phyloP scores from a whole-genome alignment of 2,113 vertebrate genomes.

The Glaucomys volans region DNA sequence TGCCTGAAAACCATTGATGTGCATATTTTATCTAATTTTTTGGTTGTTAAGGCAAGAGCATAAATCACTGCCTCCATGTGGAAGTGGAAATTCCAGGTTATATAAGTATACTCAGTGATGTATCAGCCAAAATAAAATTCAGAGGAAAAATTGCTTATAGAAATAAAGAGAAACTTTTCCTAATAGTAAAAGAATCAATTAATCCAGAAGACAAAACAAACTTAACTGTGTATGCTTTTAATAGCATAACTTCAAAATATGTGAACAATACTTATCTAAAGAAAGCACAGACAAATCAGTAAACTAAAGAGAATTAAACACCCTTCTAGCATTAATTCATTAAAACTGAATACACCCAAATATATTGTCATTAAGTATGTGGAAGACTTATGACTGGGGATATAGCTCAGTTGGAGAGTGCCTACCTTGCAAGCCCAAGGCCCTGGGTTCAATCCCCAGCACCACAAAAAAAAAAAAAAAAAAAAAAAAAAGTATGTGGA shows the following conservation, averaged over 20 bases:
- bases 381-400: too few species aligned
- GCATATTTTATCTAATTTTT: background rate
- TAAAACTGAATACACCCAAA: background rate
- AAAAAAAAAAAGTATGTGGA: too few species aligned
- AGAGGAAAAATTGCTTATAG: background rate
- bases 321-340: background rate
- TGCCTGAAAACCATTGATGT: background rate
- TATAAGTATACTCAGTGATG: background rate
- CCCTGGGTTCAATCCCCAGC: too few species aligned
- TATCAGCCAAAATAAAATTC: background rate
- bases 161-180: background rate
- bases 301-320: background rate
- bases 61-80: background rate
- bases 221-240: background rate
- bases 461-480: too few species aligned
- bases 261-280: background rate
- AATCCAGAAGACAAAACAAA: background rate
- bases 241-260: background rate
- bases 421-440: too few species aligned
- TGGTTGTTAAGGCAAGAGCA: background rate
- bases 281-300: background rate
- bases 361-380: background rate
- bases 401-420: too few species aligned
- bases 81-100: background rate
- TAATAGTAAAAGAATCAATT: background rate